These are phyloP conservation scores for Salvelinus alpinus DNA, from an alignment of 2,113 vertebrate genomes.

Conservation along the genomic window DNA sequence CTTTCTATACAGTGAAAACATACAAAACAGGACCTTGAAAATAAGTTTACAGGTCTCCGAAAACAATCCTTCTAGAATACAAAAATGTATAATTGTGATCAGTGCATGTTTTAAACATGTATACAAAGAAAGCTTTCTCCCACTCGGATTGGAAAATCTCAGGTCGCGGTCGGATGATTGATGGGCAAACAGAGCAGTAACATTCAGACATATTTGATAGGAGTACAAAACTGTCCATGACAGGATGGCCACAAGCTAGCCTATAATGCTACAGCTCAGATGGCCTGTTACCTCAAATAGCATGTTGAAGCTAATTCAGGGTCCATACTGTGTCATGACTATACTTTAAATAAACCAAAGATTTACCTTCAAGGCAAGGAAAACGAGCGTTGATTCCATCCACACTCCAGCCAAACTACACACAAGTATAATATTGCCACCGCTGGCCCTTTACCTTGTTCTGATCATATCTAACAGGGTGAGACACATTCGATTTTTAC, in stretches of 20 bases:
- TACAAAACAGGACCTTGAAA: conserved; percentile 69
- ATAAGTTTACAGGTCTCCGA: conserved; percentile 76
- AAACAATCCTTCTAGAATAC: conserved; percentile 65
- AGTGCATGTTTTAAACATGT: conserved; percentile 76
- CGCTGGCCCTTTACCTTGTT: too few species aligned
- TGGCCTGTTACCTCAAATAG: not conserved
- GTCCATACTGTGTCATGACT: not conserved
- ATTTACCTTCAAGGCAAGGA: too few species aligned
- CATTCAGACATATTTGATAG: not conserved
- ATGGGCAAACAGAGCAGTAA: not conserved
- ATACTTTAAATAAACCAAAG: too few species aligned
- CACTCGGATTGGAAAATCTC: conserved; percentile 29
- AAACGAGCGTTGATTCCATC: too few species aligned
- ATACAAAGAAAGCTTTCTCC: conserved; percentile 56
- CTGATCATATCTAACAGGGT: too few species aligned
- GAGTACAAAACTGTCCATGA: not conserved
- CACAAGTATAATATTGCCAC: too few species aligned
- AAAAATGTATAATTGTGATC: conserved; percentile 63
- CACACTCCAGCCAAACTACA: too few species aligned
- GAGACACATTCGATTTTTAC: too few species aligned
- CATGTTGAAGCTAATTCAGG: not conserved
- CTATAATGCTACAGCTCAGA: not conserved
- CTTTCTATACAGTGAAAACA: conserved; percentile 51
- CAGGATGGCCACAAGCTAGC: not conserved
- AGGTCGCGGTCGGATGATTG: conserved; percentile 1